Percentiles rank a stretch among this genome's conserved stretches.
These are phyloP conservation scores for Sylvilagus bachmani DNA, from an alignment of 2,113 vertebrate genomes.

Conservation along the genomic window DNA sequence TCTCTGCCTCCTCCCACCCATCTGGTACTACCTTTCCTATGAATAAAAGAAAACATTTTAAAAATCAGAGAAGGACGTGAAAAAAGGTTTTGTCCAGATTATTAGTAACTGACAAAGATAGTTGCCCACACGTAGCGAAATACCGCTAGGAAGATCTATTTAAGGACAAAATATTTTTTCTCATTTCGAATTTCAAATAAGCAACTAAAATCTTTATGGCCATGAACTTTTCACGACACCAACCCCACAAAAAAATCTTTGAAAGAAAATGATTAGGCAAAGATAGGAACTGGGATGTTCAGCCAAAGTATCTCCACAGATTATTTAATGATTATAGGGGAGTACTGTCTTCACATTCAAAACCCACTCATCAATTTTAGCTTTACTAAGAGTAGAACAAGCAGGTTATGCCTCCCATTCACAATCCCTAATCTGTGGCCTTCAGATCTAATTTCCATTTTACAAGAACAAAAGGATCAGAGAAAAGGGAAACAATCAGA, in stretches of 20 bases:
- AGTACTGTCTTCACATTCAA: not conserved
- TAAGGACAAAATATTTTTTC: conserved; percentile 3
- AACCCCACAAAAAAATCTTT: no score
- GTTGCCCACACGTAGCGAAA: not conserved
- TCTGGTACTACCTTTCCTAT: no score
- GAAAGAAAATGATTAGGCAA: not conserved
- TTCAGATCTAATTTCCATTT: not conserved
- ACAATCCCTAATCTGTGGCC: not conserved
- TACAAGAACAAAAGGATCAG: not conserved
- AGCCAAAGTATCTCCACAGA: not conserved
- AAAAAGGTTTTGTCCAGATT: not conserved
- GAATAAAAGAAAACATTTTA: no score
- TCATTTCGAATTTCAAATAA: conserved; percentile 34
- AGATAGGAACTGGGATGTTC: not conserved
- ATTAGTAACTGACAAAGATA: not conserved
- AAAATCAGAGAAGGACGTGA: not conserved
- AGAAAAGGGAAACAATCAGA: not conserved
- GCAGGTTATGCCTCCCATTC: not conserved
- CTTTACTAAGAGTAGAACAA: not conserved
- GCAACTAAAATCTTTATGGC: not conserved
- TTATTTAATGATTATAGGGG: not conserved
- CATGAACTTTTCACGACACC: not conserved
- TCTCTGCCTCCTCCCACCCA: no score
- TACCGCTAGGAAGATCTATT: not conserved
- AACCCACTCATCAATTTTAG: not conserved